Evolutionary conservation across 1,140 invertebrate species (phyloP).

Genomic region (Ooceraea biroi): DNA sequence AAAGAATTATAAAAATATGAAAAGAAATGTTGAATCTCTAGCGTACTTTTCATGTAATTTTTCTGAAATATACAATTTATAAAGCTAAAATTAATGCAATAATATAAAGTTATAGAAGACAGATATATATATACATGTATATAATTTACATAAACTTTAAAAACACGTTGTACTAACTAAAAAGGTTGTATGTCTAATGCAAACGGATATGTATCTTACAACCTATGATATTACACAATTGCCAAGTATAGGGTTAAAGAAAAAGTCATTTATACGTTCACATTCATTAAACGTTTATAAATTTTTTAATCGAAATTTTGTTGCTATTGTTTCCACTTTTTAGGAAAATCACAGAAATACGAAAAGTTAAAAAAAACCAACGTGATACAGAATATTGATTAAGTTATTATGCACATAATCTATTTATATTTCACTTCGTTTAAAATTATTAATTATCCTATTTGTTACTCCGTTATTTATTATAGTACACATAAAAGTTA

Average conservation of each 20-base stretch:
- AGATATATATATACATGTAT: neutral
- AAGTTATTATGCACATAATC: constrained; percentile 2
- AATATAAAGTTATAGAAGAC: neutral
- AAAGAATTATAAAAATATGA: neutral
- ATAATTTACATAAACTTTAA: neutral
- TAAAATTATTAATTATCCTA: constrained; percentile 5
- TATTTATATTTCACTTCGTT: constrained; percentile 17
- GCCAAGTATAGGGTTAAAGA: constrained; percentile 27
- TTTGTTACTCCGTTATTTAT: constrained; percentile 31
- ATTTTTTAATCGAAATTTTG: constrained; percentile 16
- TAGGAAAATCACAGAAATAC: neutral
- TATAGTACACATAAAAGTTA: constrained; percentile 41
- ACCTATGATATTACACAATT: neutral
- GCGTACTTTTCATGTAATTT: constrained; percentile 29
- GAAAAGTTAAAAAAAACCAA: neutral
- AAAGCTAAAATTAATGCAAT: constrained; percentile 7
- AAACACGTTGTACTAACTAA: neutral
- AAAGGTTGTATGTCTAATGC: neutral
- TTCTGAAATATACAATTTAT: constrained; percentile 20
- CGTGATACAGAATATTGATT: neutral
- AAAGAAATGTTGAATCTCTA: neutral
- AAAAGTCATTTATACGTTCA: neutral
- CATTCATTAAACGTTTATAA: neutral
- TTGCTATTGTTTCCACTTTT: neutral
- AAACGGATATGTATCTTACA: constrained; percentile 24